Conservation (phyloP, 2,797 vertebrate genomes). For the Micropoecilia bifurca region DNA sequence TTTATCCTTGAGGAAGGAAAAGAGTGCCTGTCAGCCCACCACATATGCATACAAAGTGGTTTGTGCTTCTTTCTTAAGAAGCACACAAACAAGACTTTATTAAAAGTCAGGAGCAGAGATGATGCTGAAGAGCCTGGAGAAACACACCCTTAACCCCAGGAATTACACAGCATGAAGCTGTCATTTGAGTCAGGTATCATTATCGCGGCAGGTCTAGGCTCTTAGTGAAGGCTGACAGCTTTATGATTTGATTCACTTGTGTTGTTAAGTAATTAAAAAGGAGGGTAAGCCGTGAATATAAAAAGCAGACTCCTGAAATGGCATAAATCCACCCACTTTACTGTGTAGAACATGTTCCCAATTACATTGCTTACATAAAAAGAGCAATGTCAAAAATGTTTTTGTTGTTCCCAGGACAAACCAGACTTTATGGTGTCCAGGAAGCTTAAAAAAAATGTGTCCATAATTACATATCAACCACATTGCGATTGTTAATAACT, state of each 20-base stretch:
- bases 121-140: constrained; percentile 63
- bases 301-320: constrained; percentile 36
- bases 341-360: background rate
- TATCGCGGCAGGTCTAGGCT: constrained; percentile 68
- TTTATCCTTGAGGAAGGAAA: constrained; percentile 67
- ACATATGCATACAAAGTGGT: constrained; percentile 86
- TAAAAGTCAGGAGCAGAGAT: constrained; percentile 59
- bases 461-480: constrained; percentile 41
- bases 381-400: background rate
- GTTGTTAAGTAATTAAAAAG: constrained; percentile 67
- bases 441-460: constrained; percentile 15
- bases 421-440: background rate
- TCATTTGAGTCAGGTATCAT: constrained; percentile 71
- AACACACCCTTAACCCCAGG: constrained; percentile 72
- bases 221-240: constrained; percentile 66
- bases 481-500: constrained; percentile 23
- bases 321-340: constrained; percentile 18
- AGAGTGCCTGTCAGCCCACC: constrained; percentile 68
- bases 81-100: constrained; percentile 67
- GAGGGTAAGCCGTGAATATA: constrained; percentile 36
- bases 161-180: constrained; percentile 70
- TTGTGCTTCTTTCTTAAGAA: constrained; percentile 83
- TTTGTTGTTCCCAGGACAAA: constrained; percentile 19
- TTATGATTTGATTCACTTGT: constrained; percentile 72
- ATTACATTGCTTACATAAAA: constrained; percentile 13